These are phyloP conservation scores for Aramus guarauna DNA, from an alignment of 2,113 vertebrate genomes.

Conservation along the genomic window DNA sequence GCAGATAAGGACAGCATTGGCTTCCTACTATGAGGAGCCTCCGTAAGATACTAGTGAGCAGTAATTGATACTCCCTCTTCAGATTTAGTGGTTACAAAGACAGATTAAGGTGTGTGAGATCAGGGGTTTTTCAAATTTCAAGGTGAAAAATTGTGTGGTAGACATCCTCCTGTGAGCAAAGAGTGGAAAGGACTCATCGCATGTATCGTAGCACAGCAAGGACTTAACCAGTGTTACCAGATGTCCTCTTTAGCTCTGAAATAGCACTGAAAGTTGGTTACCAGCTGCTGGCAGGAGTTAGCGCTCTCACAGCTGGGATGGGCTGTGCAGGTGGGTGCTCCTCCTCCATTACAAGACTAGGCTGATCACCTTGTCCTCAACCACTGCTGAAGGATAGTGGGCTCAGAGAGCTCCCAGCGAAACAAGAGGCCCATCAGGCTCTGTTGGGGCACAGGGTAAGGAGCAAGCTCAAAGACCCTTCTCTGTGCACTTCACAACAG, in stretches of 20 bases:
- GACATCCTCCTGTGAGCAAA: neutral
- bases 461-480: neutral
- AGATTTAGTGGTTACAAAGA: neutral
- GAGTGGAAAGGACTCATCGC: neutral
- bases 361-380: neutral
- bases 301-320: fast-evolving
- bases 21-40: no score
- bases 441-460: neutral
- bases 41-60: neutral
- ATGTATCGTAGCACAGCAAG: fast-evolving
- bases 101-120: neutral
- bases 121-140: neutral
- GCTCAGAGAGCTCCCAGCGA: neutral
- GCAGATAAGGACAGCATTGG: neutral
- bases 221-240: neutral
- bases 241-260: neutral
- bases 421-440: neutral
- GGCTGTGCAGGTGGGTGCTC: neutral
- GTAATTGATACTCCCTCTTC: neutral
- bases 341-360: neutral
- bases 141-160: neutral
- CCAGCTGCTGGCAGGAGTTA: neutral
- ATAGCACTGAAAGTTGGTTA: neutral
- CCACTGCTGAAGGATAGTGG: neutral
- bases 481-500: neutral